Base-by-base conservation (phyloP, 2,888 invertebrate genomes). In the Romanomermis culicivorax region DNA sequence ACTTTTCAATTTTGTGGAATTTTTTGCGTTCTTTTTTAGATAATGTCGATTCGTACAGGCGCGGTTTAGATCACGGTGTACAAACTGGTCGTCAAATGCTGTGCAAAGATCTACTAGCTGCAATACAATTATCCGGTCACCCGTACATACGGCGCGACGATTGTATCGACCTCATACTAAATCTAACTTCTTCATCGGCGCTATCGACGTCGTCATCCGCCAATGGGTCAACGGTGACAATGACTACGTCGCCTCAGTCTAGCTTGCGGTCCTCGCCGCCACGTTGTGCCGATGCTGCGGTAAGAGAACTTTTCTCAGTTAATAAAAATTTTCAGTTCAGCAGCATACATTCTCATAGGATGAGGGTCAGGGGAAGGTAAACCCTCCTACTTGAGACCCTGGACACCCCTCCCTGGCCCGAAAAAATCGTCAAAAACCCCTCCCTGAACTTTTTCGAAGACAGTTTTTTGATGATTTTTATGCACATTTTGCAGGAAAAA, bases 91-190 rank as follows among this genome's bases (percentile, higher is more conserved):
- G 50, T 25, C 50, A 49, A 20, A 25, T 27, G 11, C 23, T 49
- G 27, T 49, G 50, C 29, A 49, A 49, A 29, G 50, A 49, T 27
- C 4, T 49, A 7, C 27, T 49, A 20, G 4, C 26, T 27, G 7
- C 14, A 11, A 27, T 49, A 25, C 50, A 49, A 49, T 20, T 7
- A 7, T 23, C 14, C n/a, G 7, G 14, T 25, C 50, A 49, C 27
- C 50, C 50, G 29, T 49, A n/a, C 29, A 27, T 49, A 17, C 50
- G 50, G 14, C 50, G 50, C 11, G 50, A 49, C 29, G 50, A 49
- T n/a, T 29, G 26, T 14, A 20, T 49, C 29, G 23, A 49, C 20
- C 11, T 49, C 11, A 11, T 49, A 11, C 23, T 49, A 11, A 27
- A 14, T 14, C 23, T 11, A 45, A 45, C 45, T 11, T 17, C 7